A percentile compares a stretch with the other conserved stretches of the same genome.
Evolutionary conservation across 2,797 vertebrate genomes (phyloP).

Genomic region (Morelia viridis): DNA sequence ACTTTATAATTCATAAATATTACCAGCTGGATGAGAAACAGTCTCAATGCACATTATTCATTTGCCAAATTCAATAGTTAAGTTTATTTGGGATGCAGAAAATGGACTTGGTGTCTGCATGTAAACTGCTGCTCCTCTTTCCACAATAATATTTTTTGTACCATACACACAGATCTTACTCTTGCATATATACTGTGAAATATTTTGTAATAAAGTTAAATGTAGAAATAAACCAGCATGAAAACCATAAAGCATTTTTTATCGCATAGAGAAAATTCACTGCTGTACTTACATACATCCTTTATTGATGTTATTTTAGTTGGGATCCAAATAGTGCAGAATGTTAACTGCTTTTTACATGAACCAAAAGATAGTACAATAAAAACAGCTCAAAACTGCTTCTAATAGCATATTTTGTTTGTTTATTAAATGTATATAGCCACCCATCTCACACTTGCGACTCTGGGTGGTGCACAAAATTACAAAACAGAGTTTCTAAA

Average conservation of each 20-base stretch:
- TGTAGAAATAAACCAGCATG: background rate
- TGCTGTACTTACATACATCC: constrained; percentile 32
- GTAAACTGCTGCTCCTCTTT: background rate
- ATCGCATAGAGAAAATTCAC: background rate
- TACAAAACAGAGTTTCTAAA: no score
- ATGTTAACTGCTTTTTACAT: constrained; percentile 23
- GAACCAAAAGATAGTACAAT: background rate
- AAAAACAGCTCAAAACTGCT: background rate
- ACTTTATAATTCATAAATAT: no score
- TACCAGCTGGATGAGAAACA: no score
- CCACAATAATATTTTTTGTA: background rate
- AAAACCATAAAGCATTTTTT: background rate
- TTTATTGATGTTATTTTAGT: constrained; percentile 26
- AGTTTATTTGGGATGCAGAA: no score
- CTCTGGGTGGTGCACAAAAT: no score
- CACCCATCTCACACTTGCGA: no score
- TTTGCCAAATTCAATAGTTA: no score
- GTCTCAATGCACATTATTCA: no score
- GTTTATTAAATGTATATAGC: no score
- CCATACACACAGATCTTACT: background rate
- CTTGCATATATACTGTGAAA: background rate
- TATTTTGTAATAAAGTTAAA: background rate
- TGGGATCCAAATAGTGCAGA: constrained; percentile 18
- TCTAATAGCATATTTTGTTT: no score
- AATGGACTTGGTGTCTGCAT: no score